These are phyloP conservation scores for Brachionus asplanchnoidis DNA, from an alignment of 1,140 invertebrate species.

Conservation along the genomic window DNA sequence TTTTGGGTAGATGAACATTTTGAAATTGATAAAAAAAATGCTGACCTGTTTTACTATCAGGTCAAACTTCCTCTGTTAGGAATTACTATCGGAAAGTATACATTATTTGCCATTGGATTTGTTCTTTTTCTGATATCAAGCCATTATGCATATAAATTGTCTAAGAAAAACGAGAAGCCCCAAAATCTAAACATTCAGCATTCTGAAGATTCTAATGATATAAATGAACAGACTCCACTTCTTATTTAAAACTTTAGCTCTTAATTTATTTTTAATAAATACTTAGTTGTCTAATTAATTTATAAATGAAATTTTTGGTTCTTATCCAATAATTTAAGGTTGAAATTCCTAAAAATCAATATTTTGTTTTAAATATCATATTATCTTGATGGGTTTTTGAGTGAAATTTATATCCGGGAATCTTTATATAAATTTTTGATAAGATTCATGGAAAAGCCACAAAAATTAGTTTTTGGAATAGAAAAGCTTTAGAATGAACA, in stretches of 20 bases:
- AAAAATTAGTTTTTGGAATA: neutral
- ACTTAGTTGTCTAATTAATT: neutral
- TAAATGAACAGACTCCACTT: neutral
- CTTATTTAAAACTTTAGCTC: neutral
- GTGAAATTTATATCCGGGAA: neutral
- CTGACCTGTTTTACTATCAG: slow-evolving; percentile 20
- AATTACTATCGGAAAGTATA: slow-evolving; percentile 7
- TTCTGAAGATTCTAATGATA: neutral
- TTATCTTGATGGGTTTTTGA: neutral
- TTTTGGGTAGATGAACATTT: slow-evolving; percentile 40
- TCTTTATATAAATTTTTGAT: neutral
- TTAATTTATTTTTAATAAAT: neutral
- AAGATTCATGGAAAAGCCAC: neutral
- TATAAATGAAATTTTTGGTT: neutral
- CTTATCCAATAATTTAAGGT: neutral
- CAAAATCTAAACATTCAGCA: neutral
- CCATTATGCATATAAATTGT: neutral
- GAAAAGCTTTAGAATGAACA: neutral
- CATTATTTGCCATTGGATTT: slow-evolving; percentile 1
- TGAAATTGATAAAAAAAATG: slow-evolving; percentile 41
- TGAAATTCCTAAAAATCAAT: neutral
- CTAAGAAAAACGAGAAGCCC: neutral
- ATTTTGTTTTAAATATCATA: neutral
- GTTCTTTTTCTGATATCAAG: neutral
- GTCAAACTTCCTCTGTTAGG: slow-evolving; percentile 1